phyloP scores from a whole-genome alignment of 1,140 invertebrate genomes.

The Bicyclus anynana region DNA sequence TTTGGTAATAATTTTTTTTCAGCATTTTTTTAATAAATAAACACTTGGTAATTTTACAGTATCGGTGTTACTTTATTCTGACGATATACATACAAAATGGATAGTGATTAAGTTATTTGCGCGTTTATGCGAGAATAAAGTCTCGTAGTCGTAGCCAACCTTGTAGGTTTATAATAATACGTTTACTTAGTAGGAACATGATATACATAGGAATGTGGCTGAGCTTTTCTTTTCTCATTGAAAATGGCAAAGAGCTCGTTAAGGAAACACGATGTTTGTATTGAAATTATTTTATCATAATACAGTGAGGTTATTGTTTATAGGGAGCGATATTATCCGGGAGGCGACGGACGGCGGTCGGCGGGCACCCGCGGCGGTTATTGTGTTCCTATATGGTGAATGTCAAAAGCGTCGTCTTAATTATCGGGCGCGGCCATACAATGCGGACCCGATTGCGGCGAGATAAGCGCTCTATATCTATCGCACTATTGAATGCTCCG shows the following conservation, averaged over 20 bases:
- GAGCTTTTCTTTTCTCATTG: constrained; percentile 34
- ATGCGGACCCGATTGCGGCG: constrained; percentile 71
- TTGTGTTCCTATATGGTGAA: constrained; percentile 76
- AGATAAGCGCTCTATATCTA: constrained; percentile 69
- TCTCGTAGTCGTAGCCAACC: neutral
- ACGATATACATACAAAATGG: neutral
- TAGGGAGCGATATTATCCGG: constrained; percentile 68
- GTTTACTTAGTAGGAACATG: constrained; percentile 10
- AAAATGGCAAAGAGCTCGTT: constrained; percentile 52
- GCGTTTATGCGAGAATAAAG: constrained; percentile 2
- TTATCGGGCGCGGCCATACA: constrained; percentile 72
- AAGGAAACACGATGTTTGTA: constrained; percentile 65
- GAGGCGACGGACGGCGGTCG: constrained; percentile 18
- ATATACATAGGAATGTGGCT: constrained; percentile 37
- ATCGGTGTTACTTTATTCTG: too few species aligned
- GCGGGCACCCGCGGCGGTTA: constrained; percentile 67
- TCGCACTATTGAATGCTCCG: constrained; percentile 61
- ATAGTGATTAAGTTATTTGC: neutral
- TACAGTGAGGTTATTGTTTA: constrained; percentile 71
- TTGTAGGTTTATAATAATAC: constrained; percentile 16
- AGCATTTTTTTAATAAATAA: neutral
- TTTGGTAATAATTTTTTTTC: neutral
- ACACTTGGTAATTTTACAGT: neutral
- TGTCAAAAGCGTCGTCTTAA: constrained; percentile 77
- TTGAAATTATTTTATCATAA: constrained; percentile 74